Percentiles rank a stretch among this genome's conserved stretches.
Conservation (phyloP, 2,888 invertebrate genomes). For the Nasonovia ribisnigri region DNA sequence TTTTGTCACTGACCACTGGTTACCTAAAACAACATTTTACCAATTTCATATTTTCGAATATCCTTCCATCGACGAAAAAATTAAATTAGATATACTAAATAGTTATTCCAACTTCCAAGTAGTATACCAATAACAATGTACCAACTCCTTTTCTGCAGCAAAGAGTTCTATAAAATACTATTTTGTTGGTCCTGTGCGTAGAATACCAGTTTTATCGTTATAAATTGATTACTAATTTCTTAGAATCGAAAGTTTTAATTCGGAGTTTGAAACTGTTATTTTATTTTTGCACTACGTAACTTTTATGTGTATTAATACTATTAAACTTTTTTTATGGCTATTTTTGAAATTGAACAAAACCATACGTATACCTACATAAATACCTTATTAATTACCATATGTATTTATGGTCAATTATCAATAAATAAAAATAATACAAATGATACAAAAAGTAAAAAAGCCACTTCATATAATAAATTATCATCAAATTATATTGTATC, state of each 20-base stretch:
- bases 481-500: background rate
- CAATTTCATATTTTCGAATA: background rate
- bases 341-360: background rate
- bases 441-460: background rate
- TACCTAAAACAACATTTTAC: background rate
- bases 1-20: background rate
- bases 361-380: background rate
- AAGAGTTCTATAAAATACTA: background rate
- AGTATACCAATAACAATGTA: background rate
- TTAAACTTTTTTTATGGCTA: background rate
- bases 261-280: background rate
- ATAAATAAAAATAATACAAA: slow-evolving; percentile 6
- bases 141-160: background rate
- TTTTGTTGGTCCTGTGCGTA: background rate
- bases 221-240: background rate
- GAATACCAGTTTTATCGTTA: background rate
- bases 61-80: background rate
- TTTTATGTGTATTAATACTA: background rate
- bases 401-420: background rate
- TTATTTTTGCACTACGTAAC: background rate
- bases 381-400: background rate
- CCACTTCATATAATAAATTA: background rate
- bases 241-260: background rate
- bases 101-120: background rate
- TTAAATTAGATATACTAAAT: background rate